phyloP scores from a whole-genome alignment of 2,888 invertebrate species.

The Cylindroiulus punctatus region DNA sequence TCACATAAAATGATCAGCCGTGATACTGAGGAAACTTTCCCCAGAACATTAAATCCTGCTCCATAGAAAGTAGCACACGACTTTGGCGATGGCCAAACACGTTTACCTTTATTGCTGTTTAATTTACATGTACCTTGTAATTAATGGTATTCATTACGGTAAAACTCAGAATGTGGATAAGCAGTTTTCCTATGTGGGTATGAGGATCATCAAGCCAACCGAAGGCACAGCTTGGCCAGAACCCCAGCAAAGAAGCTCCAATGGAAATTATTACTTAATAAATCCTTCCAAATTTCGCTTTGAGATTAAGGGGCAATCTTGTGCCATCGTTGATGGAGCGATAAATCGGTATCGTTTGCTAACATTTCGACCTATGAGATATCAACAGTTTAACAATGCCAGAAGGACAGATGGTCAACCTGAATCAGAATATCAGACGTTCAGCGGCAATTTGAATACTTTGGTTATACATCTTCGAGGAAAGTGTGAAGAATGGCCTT shows the following conservation, averaged over 20 bases:
- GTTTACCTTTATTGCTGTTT: neutral
- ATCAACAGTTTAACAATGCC: neutral
- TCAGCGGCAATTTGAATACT: constrained; percentile 2
- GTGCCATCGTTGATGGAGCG: constrained; percentile 6
- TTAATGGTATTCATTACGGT: neutral
- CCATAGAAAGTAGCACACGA: constrained; percentile 13
- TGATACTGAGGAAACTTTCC: neutral
- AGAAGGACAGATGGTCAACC: neutral
- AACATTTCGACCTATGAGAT: neutral
- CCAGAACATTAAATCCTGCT: neutral
- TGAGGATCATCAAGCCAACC: neutral
- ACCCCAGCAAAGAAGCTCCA: neutral
- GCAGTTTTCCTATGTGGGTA: constrained; percentile 16
- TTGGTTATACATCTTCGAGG: constrained; percentile 60
- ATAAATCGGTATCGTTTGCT: neutral
- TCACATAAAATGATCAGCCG: neutral
- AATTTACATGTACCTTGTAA: neutral
- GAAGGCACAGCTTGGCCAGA: constrained; percentile 48
- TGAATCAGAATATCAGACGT: neutral
- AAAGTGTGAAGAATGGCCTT: constrained; percentile 75
- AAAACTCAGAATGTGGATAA: neutral
- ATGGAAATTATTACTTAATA: constrained; percentile 1
- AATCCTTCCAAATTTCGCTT: constrained; percentile 8
- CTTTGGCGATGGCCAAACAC: neutral
- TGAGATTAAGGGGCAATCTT: neutral